A percentile compares a stretch with the other conserved stretches of the same genome.
Evolutionary conservation across 2,113 vertebrate genomes (phyloP).

Genomic region (Ophiodon elongatus): DNA sequence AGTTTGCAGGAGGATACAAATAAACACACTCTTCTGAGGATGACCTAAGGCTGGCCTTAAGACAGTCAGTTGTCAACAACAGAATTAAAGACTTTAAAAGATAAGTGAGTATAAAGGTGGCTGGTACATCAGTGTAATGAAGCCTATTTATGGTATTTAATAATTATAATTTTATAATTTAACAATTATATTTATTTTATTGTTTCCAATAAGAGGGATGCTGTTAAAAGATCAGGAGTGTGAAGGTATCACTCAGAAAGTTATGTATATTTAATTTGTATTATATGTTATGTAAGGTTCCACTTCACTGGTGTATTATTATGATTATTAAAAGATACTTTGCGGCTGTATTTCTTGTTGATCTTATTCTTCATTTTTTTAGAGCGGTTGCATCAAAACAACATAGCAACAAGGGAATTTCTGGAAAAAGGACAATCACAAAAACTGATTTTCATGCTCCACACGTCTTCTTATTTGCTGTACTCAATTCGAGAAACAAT

Average conservation of each 20-base stretch:
- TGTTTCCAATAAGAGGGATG: slow-evolving; percentile 23
- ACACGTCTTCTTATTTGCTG: not conserved
- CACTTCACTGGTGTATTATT: slow-evolving; percentile 37
- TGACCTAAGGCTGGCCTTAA: slow-evolving; percentile 36
- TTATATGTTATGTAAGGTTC: slow-evolving; percentile 25
- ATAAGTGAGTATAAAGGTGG: slow-evolving; percentile 49
- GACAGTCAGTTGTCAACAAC: slow-evolving; percentile 22
- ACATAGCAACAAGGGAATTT: not conserved
- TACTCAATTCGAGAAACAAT: not conserved
- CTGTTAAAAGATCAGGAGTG: slow-evolving; percentile 5
- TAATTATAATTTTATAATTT: slow-evolving; percentile 22
- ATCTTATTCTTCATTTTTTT: slow-evolving; percentile 11
- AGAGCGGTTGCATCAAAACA: not conserved
- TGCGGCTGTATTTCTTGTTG: slow-evolving; percentile 12
- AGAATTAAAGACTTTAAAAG: slow-evolving; percentile 44
- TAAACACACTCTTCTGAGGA: slow-evolving; percentile 39
- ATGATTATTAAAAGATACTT: slow-evolving; percentile 32
- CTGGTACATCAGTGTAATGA: slow-evolving; percentile 53
- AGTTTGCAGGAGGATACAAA: slow-evolving; percentile 54
- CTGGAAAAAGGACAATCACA: not conserved
- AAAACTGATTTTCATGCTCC: slow-evolving; percentile 3
- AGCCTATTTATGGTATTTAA: slow-evolving; percentile 82
- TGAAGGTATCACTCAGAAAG: not conserved
- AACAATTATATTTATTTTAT: slow-evolving; percentile 73
- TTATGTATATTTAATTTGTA: slow-evolving; percentile 58